Conservation (phyloP, 2,888 invertebrate species). For the Nycteola revayana region DNA sequence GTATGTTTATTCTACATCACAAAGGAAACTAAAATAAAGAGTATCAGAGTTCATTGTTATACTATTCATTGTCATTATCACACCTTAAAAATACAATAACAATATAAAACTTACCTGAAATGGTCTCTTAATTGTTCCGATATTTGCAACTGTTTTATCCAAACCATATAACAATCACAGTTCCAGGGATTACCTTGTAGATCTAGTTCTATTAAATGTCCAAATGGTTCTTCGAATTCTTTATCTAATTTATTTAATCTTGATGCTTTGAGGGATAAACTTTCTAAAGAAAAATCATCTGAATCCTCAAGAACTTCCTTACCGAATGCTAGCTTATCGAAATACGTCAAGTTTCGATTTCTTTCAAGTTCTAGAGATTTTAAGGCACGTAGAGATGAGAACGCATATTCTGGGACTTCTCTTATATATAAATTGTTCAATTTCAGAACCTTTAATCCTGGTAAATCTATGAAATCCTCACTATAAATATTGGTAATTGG, state of each 20-base stretch:
- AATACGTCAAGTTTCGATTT: slow-evolving; percentile 74
- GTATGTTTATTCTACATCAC: too few species aligned
- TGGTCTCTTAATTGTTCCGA: slow-evolving; percentile 59
- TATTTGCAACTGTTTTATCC: slow-evolving; percentile 72
- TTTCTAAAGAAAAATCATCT: slow-evolving; percentile 66
- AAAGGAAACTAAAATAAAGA: too few species aligned
- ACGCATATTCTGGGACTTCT: slow-evolving; percentile 77
- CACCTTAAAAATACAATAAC: slow-evolving; percentile 4
- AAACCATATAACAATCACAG: slow-evolving; percentile 83
- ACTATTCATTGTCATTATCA: too few species aligned
- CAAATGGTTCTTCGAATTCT: slow-evolving; percentile 66
- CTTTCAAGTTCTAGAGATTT: slow-evolving; percentile 77
- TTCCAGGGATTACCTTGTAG: slow-evolving; percentile 84
- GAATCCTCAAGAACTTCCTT: slow-evolving; percentile 58
- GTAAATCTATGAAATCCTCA: slow-evolving; percentile 73
- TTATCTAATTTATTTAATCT: slow-evolving; percentile 59
- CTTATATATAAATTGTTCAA: slow-evolving; percentile 81
- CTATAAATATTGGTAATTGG: slow-evolving; percentile 71
- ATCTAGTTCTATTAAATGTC: slow-evolving; percentile 68
- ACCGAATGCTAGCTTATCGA: slow-evolving; percentile 71
- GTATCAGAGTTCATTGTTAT: too few species aligned
- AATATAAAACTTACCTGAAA: slow-evolving; percentile 59
- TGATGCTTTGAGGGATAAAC: slow-evolving; percentile 71
- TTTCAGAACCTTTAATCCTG: slow-evolving; percentile 75
- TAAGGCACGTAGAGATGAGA: slow-evolving; percentile 77